Evolutionary conservation across 2,113 vertebrate genomes (phyloP).

Genomic region (Sinocyclocheilus maitianheensis): DNA sequence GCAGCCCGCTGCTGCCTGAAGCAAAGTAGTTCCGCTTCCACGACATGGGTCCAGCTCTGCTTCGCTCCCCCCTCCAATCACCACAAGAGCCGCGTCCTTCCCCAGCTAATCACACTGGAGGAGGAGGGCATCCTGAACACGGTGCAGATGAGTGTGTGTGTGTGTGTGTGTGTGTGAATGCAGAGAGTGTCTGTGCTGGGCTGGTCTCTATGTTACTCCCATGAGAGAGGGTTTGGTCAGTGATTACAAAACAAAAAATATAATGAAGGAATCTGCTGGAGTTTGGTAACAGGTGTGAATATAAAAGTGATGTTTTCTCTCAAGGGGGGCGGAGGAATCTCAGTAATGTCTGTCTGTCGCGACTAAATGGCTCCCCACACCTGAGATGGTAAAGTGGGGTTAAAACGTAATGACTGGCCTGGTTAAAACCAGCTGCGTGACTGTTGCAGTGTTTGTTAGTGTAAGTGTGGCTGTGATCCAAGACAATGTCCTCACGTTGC

Average conservation of each 20-base stretch:
- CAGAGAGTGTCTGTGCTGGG: conserved; percentile 4
- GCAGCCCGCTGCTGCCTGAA: conserved; percentile 69
- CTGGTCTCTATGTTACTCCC: conserved; percentile 56
- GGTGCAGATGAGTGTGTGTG: neutral
- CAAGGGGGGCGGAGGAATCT: neutral
- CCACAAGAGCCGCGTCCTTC: conserved; percentile 57
- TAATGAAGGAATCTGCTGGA: conserved; percentile 2
- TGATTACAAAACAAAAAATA: conserved; percentile 2
- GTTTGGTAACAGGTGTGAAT: neutral
- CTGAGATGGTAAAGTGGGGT: conserved; percentile 16
- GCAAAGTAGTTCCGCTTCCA: conserved; percentile 80
- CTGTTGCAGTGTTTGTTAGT: conserved; percentile 9
- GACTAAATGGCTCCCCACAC: neutral
- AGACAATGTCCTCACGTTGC: conserved; percentile 2
- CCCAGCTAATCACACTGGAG: conserved; percentile 44
- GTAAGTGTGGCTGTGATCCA: conserved; percentile 1
- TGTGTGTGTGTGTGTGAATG: neutral
- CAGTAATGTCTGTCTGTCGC: conserved; percentile 11
- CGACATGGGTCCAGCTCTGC: conserved; percentile 82
- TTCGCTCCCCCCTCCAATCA: conserved; percentile 51
- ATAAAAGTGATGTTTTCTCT: conserved; percentile 1
- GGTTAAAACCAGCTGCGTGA: conserved; percentile 21
- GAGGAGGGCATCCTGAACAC: conserved; percentile 45
- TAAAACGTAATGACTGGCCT: conserved; percentile 20
- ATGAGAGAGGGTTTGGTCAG: conserved; percentile 45